A percentile compares a stretch with the other conserved stretches of the same genome.
Conservation (phyloP, 1,140 invertebrate species). For the Nasonia giraulti region DNA sequence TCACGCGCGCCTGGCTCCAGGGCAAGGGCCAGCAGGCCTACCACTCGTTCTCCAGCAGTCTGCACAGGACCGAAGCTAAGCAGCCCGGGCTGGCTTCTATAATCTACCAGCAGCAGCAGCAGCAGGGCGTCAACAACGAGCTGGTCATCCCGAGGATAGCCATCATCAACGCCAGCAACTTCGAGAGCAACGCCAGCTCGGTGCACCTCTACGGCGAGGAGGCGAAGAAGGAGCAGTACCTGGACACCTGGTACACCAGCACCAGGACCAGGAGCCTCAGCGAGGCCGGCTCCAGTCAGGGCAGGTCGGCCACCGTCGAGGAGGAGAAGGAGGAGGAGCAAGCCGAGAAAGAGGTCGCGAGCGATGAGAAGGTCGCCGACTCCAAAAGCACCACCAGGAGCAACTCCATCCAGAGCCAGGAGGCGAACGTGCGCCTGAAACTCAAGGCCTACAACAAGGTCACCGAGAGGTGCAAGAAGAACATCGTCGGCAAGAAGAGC, state of each 20-base stretch:
- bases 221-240: not conserved
- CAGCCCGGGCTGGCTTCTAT: not conserved
- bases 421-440: conserved; percentile 58
- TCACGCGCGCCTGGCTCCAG: conserved; percentile 62
- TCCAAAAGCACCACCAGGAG: conserved; percentile 60
- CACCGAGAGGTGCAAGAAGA: conserved; percentile 63
- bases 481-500: conserved; percentile 59
- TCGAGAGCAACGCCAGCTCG: conserved; percentile 70
- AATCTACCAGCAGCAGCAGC: not conserved
- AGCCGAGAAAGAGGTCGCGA: conserved; percentile 53
- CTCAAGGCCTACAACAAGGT: conserved; percentile 63
- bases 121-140: conserved; percentile 31
- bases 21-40: conserved; percentile 59
- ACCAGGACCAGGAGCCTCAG: conserved; percentile 62
- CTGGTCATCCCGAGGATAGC: conserved; percentile 69
- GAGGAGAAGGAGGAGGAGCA: conserved; percentile 54
- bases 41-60: conserved; percentile 52
- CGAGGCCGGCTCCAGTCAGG: conserved; percentile 63
- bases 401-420: conserved; percentile 64
- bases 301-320: conserved; percentile 58
- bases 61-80: not conserved
- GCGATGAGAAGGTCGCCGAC: not conserved
- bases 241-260: not conserved
- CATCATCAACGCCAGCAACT: conserved; percentile 71
- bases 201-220: conserved; percentile 39